Base-by-base conservation (phyloP, 92 coral and sea anemone species). In the Scolanthus callimorphus region DNA sequence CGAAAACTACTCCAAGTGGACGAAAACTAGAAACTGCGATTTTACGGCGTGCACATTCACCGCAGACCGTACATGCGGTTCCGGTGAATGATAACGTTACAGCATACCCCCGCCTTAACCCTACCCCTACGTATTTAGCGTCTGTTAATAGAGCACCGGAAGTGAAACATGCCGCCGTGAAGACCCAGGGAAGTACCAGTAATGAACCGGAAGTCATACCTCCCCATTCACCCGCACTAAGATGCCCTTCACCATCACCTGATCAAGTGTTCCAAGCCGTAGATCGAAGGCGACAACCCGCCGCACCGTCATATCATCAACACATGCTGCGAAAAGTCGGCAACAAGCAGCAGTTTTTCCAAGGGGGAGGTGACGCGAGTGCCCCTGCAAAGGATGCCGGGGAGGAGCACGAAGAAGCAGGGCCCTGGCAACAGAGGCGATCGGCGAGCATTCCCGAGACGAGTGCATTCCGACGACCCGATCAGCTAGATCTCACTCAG, bases 261-360 rank as follows among this genome's bases (percentile, higher is more conserved):
- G 97, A 89, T 76, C 99, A 90, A 72, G 99, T 94, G 38, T 78
- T 89, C 56, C 85, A 83, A 63, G 94, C 85, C 2, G 95, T 86
- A 22, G 99, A 94, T 77, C 91, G 97, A 59, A 79, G 99, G 65
- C 76, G 96, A 27, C 95, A 89, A 64, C 99, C 99, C 2, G 99
- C 99, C 1, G 99, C 99, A 0, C 99, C 99, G 25, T 94, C 99
- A 11, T 94, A 94, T 65, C 90, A 85, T 20, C 95, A 94, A 46
- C 99, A 94, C 74, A 94, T 94, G 99, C 86, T 90, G 56, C 81
- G 97, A 17, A 77, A 79, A 67, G 47, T 70, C 41, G 81, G 63
- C 24, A 48, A 74, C 10, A 90, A 86, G 44, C 78, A 80, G n/a
- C 80, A 86, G 60, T 80, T 85, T 56, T 77, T 80, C 53, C 89